Evolutionary conservation across 2,797 vertebrate genomes (phyloP), one percentile per base, ranked within the genome.

Genomic region (Eremophila alpestris): DNA sequence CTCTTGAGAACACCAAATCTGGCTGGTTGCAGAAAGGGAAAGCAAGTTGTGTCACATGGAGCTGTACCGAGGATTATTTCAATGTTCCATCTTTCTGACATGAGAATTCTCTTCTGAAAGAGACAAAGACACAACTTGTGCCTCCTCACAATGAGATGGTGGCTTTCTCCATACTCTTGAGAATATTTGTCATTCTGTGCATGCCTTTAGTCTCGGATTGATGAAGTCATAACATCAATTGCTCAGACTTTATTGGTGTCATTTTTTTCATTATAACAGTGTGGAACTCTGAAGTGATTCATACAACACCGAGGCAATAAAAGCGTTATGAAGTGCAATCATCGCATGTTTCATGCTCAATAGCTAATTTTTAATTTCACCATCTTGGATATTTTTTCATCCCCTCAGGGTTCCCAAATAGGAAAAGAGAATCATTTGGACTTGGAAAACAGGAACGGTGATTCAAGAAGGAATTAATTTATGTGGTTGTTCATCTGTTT

Each of bases 311-410:
- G 32, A 94, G 87, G 94, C 93, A 96, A 96, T 97, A 97, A 96
- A 97, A 97, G 84, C 73, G 49, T 96, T 97, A 95, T 51, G 93
- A 95, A 94, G 91, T 92, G 81, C 95, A 94, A 73, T 96, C 96
- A 95, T 95, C 92, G 90, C 94, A 93, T 93, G 93, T 95, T 97
- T 97, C 94, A 95, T 93, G 95, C 93, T 95, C 94, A 93, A 80
- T 82, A 96, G 94, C 91, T 97, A 94, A 96, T 96, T 95, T 97
- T 97, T 97, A 96, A 97, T 97, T 95, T 97, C 94, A 94, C 94
- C 74, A 65, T 93, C 93, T 96, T 89, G 83, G 93, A 90, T 63
- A 62, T 80, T 97, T 93, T 95, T 94, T 88, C 77, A 73, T 93
- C 83, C 91, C 92, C 83, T 81, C 78, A 75, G 95, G 91, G 90